phyloP scores from a whole-genome alignment of 2,797 vertebrate genomes.

The Botia kubotai region DNA sequence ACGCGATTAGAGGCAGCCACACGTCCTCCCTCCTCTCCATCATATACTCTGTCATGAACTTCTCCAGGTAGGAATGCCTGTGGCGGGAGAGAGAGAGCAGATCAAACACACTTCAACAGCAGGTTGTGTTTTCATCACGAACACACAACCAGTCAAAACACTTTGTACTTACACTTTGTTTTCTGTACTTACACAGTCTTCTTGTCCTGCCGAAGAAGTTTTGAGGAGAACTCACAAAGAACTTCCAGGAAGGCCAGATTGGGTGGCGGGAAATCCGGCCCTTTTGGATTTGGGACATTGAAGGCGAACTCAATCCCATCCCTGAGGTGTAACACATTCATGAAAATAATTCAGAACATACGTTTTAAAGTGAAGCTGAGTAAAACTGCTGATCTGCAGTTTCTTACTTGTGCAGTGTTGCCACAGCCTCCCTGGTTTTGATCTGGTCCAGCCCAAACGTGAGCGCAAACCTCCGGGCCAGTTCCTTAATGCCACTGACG shows the following conservation, averaged over 20 bases:
- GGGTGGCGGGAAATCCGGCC: slow-evolving; percentile 92
- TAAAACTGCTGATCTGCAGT: not conserved
- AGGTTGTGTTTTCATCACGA: no score
- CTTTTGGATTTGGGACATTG: slow-evolving; percentile 97
- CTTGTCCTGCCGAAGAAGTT: slow-evolving; percentile 96
- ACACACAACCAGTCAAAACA: not conserved
- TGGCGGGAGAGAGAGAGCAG: not conserved
- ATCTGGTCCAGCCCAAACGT: slow-evolving; percentile 98
- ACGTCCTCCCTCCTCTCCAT: slow-evolving; percentile 97
- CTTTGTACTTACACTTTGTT: no score
- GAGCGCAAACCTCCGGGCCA: slow-evolving; percentile 96
- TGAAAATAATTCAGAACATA: not conserved
- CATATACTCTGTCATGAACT: slow-evolving; percentile 98
- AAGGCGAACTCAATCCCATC: slow-evolving; percentile 99
- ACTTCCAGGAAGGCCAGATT: slow-evolving; percentile 98
- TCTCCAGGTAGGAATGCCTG: slow-evolving; percentile 96
- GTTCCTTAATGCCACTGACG: slow-evolving; percentile 96
- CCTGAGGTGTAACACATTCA: slow-evolving; percentile 68
- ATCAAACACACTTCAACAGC: not conserved
- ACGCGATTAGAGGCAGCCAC: slow-evolving; percentile 98
- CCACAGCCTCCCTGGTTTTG: slow-evolving; percentile 98
- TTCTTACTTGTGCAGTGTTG: slow-evolving; percentile 97
- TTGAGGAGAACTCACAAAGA: slow-evolving; percentile 97
- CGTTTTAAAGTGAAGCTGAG: not conserved
- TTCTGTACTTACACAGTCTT: slow-evolving; percentile 95